A percentile compares a stretch with the other conserved stretches of the same genome.
These are phyloP conservation scores for Drosophila ananassae DNA, from an alignment of 1,140 invertebrate species.

Conservation along the genomic window DNA sequence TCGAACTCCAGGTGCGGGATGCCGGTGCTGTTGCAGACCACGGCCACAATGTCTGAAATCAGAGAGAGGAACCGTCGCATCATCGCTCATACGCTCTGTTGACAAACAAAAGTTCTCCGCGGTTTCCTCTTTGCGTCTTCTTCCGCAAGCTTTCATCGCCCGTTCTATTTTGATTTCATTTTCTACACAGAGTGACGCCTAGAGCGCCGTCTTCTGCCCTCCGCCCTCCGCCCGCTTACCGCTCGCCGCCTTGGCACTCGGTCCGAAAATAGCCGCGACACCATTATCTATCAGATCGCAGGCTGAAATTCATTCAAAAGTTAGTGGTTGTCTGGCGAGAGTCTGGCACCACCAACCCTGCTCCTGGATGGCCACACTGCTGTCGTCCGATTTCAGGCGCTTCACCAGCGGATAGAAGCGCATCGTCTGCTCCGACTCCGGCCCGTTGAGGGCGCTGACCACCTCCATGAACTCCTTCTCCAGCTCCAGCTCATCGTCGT, in stretches of 20 bases:
- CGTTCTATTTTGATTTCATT: constrained; percentile 57
- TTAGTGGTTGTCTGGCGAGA: background rate
- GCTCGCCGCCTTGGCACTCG: constrained; percentile 86
- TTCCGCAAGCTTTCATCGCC: constrained; percentile 1
- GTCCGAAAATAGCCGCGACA: constrained; percentile 92
- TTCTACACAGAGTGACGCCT: constrained; percentile 55
- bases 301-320: constrained; percentile 71
- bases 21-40: constrained; percentile 88
- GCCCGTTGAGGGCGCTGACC: constrained; percentile 78
- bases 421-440: constrained; percentile 44
- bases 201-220: background rate
- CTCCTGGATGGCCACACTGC: constrained; percentile 63
- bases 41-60: constrained; percentile 85
- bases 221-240: constrained; percentile 61
- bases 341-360: constrained; percentile 45
- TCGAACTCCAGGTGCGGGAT: constrained; percentile 87
- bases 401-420: constrained; percentile 52
- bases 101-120: constrained; percentile 43
- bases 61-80: background rate
- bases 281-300: constrained; percentile 87
- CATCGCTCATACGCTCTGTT: constrained; percentile 35
- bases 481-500: constrained; percentile 81
- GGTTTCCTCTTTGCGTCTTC: constrained; percentile 11
- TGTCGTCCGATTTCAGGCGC: constrained; percentile 55
- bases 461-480: constrained; percentile 84